phyloP scores from a whole-genome alignment of 2,888 invertebrate genomes.

The Amiota communis region DNA sequence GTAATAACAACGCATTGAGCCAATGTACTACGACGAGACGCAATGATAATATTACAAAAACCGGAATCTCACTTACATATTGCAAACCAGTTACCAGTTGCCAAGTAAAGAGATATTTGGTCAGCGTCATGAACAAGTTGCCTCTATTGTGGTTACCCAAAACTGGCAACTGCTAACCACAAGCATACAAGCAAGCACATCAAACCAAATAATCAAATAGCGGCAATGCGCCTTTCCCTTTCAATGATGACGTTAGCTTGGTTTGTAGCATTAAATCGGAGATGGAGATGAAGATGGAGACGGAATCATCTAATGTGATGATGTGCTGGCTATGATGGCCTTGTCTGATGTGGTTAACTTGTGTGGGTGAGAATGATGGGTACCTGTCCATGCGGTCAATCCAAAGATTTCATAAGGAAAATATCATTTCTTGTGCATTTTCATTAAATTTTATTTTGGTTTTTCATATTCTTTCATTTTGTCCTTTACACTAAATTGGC shows the following conservation, averaged over 20 bases:
- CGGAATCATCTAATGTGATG: not conserved
- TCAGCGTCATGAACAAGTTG: not conserved
- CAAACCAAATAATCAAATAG: too few relatives aligned
- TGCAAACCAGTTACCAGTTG: conserved; percentile 7
- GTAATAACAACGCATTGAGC: conserved; percentile 51
- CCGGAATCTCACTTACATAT: conserved; percentile 50
- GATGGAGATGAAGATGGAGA: not conserved
- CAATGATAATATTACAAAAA: conserved; percentile 38
- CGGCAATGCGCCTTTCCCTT: conserved; percentile 21
- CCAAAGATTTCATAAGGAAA: conserved; percentile 14
- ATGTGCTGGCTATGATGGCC: not conserved
- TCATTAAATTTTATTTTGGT: conserved; percentile 33
- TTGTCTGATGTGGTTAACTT: not conserved
- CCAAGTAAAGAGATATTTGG: conserved; percentile 13
- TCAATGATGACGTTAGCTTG: conserved; percentile 5
- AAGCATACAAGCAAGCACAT: not conserved
- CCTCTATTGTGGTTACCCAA: conserved; percentile 18
- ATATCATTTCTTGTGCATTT: conserved; percentile 51
- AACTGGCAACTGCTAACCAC: conserved; percentile 14
- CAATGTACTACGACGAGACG: conserved; percentile 51
- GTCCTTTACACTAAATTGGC: conserved; percentile 61
- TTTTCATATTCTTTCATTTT: conserved; percentile 38
- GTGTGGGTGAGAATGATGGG: not conserved
- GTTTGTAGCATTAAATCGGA: conserved; percentile 34
- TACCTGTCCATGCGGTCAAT: too few relatives aligned